phyloP scores from a whole-genome alignment of 2,797 vertebrate species.

The Falco columbarius region DNA sequence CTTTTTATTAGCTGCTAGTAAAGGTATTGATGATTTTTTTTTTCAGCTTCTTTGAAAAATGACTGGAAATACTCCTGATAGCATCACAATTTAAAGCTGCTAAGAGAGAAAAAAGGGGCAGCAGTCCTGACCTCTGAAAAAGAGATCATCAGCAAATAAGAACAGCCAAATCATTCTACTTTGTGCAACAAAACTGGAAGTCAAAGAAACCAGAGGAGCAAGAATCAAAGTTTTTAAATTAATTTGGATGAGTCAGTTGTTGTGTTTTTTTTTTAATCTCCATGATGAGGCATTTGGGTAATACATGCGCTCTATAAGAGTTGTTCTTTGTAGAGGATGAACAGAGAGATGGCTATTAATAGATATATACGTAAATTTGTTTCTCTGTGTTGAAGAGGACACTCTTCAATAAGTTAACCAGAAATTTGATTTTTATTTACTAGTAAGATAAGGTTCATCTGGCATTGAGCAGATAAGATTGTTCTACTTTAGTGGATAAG shows the following conservation, averaged over 20 bases:
- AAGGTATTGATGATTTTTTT: neutral
- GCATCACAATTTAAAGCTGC: neutral
- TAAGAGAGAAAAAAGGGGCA: neutral
- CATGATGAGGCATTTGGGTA: neutral
- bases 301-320: neutral
- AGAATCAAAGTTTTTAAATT: neutral
- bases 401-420: neutral
- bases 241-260: neutral
- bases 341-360: neutral
- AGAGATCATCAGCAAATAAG: neutral
- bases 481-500: neutral
- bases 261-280: neutral
- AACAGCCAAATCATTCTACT: neutral
- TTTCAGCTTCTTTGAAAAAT: neutral
- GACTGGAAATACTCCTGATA: neutral
- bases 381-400: neutral
- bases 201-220: neutral
- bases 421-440: neutral
- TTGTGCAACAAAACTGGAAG: neutral
- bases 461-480: neutral
- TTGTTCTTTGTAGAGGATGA: neutral
- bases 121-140: neutral
- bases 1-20: neutral
- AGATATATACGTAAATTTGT: neutral
- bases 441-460: neutral